Percentiles rank a stretch among this genome's conserved stretches.
These are phyloP conservation scores for Sarotherodon lohbergeri DNA, from an alignment of 2,113 vertebrate genomes.

Conservation along the genomic window DNA sequence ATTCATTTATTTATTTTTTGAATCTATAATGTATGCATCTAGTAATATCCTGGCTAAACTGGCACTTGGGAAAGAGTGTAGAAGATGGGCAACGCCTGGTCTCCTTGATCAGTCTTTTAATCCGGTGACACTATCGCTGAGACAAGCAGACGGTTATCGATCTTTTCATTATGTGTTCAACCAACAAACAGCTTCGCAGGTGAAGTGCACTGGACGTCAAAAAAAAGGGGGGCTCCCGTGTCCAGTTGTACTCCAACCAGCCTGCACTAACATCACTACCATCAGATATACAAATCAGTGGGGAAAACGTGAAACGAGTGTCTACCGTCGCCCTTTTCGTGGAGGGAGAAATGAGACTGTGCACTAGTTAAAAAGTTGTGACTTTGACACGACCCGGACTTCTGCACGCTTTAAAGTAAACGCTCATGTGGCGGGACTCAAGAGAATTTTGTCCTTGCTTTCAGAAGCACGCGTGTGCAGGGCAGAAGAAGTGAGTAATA, in stretches of 20 bases:
- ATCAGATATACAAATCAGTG: constrained; percentile 5
- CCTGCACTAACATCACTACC: not conserved
- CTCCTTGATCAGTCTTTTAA: constrained; percentile 65
- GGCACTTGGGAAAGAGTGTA: not conserved
- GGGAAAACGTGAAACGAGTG: not conserved
- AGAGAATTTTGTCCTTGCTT: not conserved
- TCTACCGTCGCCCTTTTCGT: not conserved
- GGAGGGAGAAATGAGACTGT: not conserved
- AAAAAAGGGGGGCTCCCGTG: not conserved
- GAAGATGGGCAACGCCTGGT: constrained; percentile 4
- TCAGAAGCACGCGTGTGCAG: not conserved
- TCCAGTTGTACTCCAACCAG: constrained; percentile 9
- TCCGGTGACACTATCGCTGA: constrained; percentile 81
- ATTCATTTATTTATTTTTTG: not conserved
- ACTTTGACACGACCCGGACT: not conserved
- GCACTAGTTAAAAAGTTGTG: constrained; percentile 31
- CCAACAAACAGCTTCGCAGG: constrained; percentile 73
- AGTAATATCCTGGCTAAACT: not conserved
- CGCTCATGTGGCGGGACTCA: constrained; percentile 12
- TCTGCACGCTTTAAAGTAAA: not conserved
- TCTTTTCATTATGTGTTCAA: constrained; percentile 81
- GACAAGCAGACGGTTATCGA: constrained; percentile 82
- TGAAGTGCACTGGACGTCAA: constrained; percentile 59
- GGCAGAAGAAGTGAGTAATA: constrained; percentile 6
- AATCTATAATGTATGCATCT: not conserved